phyloP scores from a whole-genome alignment of 2,888 invertebrate species.

The Aplocera efformata region DNA sequence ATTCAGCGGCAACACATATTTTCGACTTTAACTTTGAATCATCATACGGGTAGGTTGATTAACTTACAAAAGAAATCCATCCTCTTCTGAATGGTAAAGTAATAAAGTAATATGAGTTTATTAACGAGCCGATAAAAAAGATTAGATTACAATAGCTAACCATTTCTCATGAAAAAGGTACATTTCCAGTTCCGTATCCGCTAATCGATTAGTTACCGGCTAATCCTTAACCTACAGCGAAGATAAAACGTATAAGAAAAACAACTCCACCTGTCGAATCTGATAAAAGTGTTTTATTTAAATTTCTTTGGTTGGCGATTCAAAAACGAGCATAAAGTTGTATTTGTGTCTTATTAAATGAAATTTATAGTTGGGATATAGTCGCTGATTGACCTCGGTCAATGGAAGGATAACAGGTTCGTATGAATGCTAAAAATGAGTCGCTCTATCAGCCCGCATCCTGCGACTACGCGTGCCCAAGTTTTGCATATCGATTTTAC shows the following conservation, averaged over 20 bases:
- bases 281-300: constrained; percentile 80
- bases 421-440: constrained; percentile 61
- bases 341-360: constrained; percentile 80
- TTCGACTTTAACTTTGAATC: too few species aligned
- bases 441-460: constrained; percentile 36
- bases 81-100: too few species aligned
- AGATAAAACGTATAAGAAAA: constrained; percentile 64
- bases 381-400: constrained; percentile 77
- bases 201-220: constrained; percentile 69
- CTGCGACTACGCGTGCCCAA: constrained; percentile 15
- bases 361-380: constrained; percentile 78
- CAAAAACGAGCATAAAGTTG: constrained; percentile 71
- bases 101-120: background rate
- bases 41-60: too few species aligned
- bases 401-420: constrained; percentile 66
- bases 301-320: constrained; percentile 72
- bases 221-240: constrained; percentile 79
- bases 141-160: constrained; percentile 33
- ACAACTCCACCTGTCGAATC: constrained; percentile 77
- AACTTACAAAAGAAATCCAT: too few species aligned
- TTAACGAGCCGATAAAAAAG: constrained; percentile 4
- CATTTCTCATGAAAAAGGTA: constrained; percentile 45
- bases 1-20: too few species aligned
- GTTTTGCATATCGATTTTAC: constrained; percentile 26
- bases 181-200: constrained; percentile 62